These are phyloP conservation scores for Pseudochirops cupreus DNA, from an alignment of 2,797 vertebrate species.

Conservation along the genomic window DNA sequence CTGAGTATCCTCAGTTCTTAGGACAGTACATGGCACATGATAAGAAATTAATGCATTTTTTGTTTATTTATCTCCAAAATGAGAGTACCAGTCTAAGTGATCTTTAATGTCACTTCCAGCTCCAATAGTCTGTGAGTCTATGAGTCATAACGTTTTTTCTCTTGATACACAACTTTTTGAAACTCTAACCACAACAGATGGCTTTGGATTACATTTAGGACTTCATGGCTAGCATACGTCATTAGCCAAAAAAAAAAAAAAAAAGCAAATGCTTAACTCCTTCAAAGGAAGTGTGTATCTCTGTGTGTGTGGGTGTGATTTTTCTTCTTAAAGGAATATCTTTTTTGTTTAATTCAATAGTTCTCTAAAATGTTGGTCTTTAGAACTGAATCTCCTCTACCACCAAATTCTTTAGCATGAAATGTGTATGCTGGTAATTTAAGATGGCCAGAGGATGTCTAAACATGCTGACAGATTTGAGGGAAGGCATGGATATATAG, in stretches of 20 bases:
- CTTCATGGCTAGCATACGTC: neutral
- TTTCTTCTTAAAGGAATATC: neutral
- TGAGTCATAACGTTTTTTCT: neutral
- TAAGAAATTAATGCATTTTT: neutral
- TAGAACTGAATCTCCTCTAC: neutral
- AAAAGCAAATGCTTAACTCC: neutral
- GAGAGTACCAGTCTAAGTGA: neutral
- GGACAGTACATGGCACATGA: neutral
- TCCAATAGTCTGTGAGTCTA: neutral
- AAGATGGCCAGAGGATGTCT: neutral
- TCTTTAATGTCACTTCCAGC: neutral
- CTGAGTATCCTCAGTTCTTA: neutral
- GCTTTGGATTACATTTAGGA: neutral
- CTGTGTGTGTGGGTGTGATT: too few relatives aligned
- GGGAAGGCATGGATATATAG: neutral
- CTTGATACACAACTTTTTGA: neutral
- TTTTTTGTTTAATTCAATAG: neutral
- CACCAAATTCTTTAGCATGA: neutral
- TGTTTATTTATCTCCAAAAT: neutral
- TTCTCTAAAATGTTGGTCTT: neutral
- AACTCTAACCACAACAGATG: neutral
- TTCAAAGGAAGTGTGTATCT: neutral
- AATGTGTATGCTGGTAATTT: neutral
- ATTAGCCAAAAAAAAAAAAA: neutral
- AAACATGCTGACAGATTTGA: neutral